These are phyloP conservation scores for Macrobrachium rosenbergii DNA, from an alignment of 1,140 invertebrate genomes.

Conservation along the genomic window DNA sequence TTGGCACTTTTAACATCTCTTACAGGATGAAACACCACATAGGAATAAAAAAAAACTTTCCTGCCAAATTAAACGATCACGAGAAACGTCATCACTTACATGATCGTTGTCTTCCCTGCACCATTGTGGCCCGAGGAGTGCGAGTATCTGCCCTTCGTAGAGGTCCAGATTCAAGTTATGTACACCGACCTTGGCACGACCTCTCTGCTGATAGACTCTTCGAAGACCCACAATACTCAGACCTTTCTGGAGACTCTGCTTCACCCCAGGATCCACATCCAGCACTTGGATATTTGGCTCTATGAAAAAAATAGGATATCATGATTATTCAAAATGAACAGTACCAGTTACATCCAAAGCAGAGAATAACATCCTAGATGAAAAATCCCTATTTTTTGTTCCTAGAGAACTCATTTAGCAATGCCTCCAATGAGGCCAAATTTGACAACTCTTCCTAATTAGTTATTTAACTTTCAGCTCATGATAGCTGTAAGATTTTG, in stretches of 20 bases:
- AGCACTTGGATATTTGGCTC: constrained; percentile 42
- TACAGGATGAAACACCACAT: too few relatives aligned
- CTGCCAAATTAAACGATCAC: background rate
- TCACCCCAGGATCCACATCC: constrained; percentile 46
- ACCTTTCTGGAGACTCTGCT: constrained; percentile 55
- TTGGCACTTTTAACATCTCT: too few relatives aligned
- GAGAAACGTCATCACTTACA: constrained; percentile 65
- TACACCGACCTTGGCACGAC: constrained; percentile 72
- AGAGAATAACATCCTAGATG: too few relatives aligned
- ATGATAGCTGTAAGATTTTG: too few relatives aligned
- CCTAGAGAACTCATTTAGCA: too few relatives aligned
- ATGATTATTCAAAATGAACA: too few relatives aligned
- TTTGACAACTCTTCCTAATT: too few relatives aligned
- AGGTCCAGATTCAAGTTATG: constrained; percentile 81
- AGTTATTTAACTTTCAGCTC: too few relatives aligned
- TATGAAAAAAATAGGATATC: background rate
- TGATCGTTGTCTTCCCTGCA: constrained; percentile 76
- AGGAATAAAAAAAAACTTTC: background rate
- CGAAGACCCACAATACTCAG: constrained; percentile 49
- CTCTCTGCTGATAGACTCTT: constrained; percentile 61
- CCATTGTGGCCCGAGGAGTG: constrained; percentile 76
- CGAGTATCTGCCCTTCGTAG: constrained; percentile 76
- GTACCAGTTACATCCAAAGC: too few relatives aligned
- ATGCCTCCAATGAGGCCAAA: too few relatives aligned
- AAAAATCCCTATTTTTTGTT: too few relatives aligned